Conservation (phyloP, 2,797 vertebrate genomes). For the Champsocephalus gunnari region DNA sequence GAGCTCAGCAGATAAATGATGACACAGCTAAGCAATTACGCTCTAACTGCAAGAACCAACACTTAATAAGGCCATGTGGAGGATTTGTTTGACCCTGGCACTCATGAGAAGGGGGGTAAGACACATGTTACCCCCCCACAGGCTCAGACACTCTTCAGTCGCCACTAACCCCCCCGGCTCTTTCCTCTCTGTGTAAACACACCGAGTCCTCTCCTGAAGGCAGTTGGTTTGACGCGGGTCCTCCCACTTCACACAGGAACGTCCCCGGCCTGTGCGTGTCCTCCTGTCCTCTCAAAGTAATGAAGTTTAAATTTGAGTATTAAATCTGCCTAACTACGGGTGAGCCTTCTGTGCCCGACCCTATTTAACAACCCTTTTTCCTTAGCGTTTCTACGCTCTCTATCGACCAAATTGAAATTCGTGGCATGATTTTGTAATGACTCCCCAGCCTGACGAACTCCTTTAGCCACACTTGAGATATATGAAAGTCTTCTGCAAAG, state of each 20-base stretch:
- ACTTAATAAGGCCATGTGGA: slow-evolving; percentile 12
- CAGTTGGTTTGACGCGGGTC: slow-evolving; percentile 22
- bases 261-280: slow-evolving; percentile 29
- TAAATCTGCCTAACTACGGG: slow-evolving; percentile 73
- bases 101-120: slow-evolving; percentile 17
- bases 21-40: not conserved
- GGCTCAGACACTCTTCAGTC: slow-evolving; percentile 37
- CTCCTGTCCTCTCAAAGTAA: slow-evolving; percentile 48
- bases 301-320: slow-evolving; percentile 61
- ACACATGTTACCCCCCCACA: slow-evolving; percentile 52
- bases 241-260: slow-evolving; percentile 40
- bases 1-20: too few relatives aligned
- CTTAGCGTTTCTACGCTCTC: slow-evolving; percentile 37
- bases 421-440: slow-evolving; percentile 60
- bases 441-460: slow-evolving; percentile 34
- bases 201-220: slow-evolving; percentile 38
- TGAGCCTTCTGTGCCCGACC: slow-evolving; percentile 49
- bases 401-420: slow-evolving; percentile 38
- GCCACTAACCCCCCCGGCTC: slow-evolving; percentile 34
- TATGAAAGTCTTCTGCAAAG: slow-evolving; percentile 44
- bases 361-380: slow-evolving; percentile 55
- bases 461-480: slow-evolving; percentile 38
- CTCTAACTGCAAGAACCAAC: too few relatives aligned
- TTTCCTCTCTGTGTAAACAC: slow-evolving; percentile 66
- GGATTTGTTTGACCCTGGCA: slow-evolving; percentile 61